Evolutionary conservation across 2,113 vertebrate genomes (phyloP).

Genomic region (cattle (Bos taurus)): ARS-UCD2.0 NC_037329.1:69376501-69377000

Average conservation of each 20-base stretch:
- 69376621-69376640: not conserved
- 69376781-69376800: not conserved
- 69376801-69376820: not conserved
- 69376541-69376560: not conserved
- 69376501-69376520: not conserved
- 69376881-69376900: not conserved
- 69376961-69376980: not conserved
- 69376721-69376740: not conserved
- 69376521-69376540: not conserved
- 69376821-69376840: not conserved
- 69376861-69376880: not conserved
- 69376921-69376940: not conserved
- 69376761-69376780: not conserved
- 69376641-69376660: not conserved
- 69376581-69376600: not conserved
- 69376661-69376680: not conserved
- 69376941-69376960: not conserved
- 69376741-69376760: not conserved
- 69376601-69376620: not conserved
- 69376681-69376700: not conserved
- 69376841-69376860: not conserved
- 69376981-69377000: not conserved
- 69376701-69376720: not conserved
- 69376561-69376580: not conserved
- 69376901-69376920: not conserved